Percentiles rank a stretch among this genome's conserved stretches.
phyloP scores from a whole-genome alignment of 2,888 invertebrate genomes.

The Altica lythri region DNA sequence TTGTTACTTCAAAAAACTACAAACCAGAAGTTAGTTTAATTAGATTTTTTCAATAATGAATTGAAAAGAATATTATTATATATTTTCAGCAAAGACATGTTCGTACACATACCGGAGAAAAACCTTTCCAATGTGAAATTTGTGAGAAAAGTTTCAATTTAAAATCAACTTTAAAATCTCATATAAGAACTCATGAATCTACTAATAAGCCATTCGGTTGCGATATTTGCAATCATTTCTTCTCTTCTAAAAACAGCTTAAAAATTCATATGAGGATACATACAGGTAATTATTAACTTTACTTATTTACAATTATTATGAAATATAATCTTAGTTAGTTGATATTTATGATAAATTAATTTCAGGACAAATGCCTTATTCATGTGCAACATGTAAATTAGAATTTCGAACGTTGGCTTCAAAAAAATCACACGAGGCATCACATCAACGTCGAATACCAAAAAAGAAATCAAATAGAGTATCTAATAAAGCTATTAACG shows the following conservation, averaged over 20 bases:
- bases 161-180: slow-evolving; percentile 68
- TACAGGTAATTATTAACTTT: slow-evolving; percentile 55
- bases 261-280: slow-evolving; percentile 71
- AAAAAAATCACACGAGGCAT: slow-evolving; percentile 65
- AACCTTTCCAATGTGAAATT: slow-evolving; percentile 64
- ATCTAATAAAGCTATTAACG: slow-evolving; percentile 35
- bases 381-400: slow-evolving; percentile 62
- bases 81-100: slow-evolving; percentile 62
- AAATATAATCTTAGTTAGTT: neutral
- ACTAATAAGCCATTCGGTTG: slow-evolving; percentile 64
- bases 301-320: neutral
- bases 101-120: slow-evolving; percentile 71
- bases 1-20: no score
- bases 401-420: slow-evolving; percentile 71
- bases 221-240: slow-evolving; percentile 65
- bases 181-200: slow-evolving; percentile 63
- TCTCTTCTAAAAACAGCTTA: slow-evolving; percentile 68
- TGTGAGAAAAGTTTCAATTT: slow-evolving; percentile 66
- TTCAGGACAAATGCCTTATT: slow-evolving; percentile 40
- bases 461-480: slow-evolving; percentile 22
- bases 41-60: no score
- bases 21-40: no score
- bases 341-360: slow-evolving; percentile 12
- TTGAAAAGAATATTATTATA: no score
- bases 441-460: slow-evolving; percentile 51